Conservation (phyloP, 2,797 vertebrate genomes). For the Tiaroga cobitis region DNA sequence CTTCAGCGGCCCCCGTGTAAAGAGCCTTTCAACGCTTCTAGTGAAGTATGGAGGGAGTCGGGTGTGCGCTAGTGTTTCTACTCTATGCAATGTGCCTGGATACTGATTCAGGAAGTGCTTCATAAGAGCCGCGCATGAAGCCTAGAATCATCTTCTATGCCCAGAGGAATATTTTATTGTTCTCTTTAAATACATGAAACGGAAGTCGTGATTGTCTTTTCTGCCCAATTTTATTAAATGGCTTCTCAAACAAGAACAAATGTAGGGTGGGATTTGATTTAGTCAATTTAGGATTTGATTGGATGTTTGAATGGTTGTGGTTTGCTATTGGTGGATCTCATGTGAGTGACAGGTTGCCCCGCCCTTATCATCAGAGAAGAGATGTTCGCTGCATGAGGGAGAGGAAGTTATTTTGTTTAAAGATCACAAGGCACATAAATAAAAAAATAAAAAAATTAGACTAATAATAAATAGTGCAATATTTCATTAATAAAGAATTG, state of each 20-base stretch:
- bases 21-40: constrained; percentile 32
- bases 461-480: not conserved
- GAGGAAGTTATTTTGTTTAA: not conserved
- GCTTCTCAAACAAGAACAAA: not conserved
- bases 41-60: constrained; percentile 54
- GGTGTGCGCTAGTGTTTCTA: not conserved
- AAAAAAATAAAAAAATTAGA: too few species aligned
- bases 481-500: not conserved
- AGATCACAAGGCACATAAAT: too few species aligned
- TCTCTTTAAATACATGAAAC: not conserved
- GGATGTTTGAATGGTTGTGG: not conserved
- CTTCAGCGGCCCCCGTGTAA: constrained; percentile 48
- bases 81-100: not conserved
- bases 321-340: not conserved
- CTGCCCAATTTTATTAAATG: not conserved
- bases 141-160: constrained; percentile 38
- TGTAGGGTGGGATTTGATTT: not conserved
- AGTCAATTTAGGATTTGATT: not conserved
- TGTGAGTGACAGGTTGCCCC: not conserved
- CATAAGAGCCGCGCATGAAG: constrained; percentile 56
- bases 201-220: not conserved
- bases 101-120: constrained; percentile 63
- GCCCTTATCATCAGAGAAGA: not conserved
- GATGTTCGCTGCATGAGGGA: not conserved
- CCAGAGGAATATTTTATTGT: constrained; percentile 6